These are phyloP conservation scores for Micrasema longulum DNA, from an alignment of 1,140 invertebrate species.

Conservation along the genomic window DNA sequence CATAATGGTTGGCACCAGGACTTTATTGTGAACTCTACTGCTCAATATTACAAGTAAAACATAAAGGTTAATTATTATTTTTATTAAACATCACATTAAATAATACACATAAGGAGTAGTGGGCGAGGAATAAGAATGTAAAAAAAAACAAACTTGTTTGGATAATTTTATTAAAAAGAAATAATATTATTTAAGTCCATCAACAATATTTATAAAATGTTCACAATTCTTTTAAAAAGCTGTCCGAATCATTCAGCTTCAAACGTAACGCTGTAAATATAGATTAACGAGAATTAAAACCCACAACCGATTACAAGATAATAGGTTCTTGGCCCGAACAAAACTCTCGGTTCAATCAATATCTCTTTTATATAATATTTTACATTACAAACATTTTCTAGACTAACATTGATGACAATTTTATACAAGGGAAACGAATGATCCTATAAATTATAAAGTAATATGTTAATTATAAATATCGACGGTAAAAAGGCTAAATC, in stretches of 20 bases:
- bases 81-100: too few relatives aligned
- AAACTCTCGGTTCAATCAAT: slow-evolving; percentile 45
- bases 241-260: slow-evolving; percentile 21
- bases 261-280: slow-evolving; percentile 48
- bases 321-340: slow-evolving; percentile 40
- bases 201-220: slow-evolving; percentile 45
- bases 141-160: slow-evolving; percentile 35
- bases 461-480: too few relatives aligned
- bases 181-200: slow-evolving; percentile 49
- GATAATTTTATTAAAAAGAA: slow-evolving; percentile 50
- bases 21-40: too few relatives aligned
- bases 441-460: slow-evolving; percentile 14
- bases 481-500: too few relatives aligned
- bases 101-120: too few relatives aligned
- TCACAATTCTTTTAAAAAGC: slow-evolving; percentile 42
- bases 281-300: slow-evolving; percentile 51
- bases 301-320: slow-evolving; percentile 53
- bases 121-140: not conserved
- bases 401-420: slow-evolving; percentile 23
- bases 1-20: too few relatives aligned
- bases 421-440: slow-evolving; percentile 14
- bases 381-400: slow-evolving; percentile 18
- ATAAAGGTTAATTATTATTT: too few relatives aligned
- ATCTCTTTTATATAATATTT: slow-evolving; percentile 35
- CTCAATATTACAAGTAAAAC: too few relatives aligned